phyloP scores from a whole-genome alignment of 2,797 vertebrate species.

The Holocentrus rufus region DNA sequence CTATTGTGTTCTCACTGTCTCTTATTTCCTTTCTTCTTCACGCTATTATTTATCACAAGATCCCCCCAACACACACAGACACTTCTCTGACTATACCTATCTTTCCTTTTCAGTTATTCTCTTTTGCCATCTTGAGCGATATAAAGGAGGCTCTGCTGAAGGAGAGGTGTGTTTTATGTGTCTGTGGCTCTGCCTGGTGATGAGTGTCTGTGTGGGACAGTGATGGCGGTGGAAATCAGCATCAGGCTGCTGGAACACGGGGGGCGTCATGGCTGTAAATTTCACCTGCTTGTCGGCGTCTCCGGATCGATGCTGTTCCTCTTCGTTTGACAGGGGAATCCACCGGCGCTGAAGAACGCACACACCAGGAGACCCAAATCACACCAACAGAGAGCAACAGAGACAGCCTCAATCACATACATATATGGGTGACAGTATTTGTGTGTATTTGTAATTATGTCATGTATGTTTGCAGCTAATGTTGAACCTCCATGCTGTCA shows the following conservation, averaged over 20 bases:
- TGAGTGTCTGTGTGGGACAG: constrained; percentile 42
- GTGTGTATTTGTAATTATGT: too few relatives aligned
- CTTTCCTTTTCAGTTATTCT: constrained; percentile 11
- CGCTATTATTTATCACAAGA: neutral
- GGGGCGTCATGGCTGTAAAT: constrained; percentile 50
- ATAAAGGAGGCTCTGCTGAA: constrained; percentile 10
- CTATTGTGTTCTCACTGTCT: neutral
- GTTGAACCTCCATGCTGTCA: too few relatives aligned
- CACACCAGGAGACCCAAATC: constrained; percentile 2
- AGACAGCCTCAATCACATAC: neutral
- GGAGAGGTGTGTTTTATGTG: constrained; percentile 52
- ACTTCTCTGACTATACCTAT: neutral
- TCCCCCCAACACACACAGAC: too few relatives aligned
- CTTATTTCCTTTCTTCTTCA: neutral
- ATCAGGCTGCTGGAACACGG: constrained; percentile 10
- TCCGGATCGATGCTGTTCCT: constrained; percentile 44
- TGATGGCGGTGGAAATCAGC: constrained; percentile 51
- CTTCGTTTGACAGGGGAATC: constrained; percentile 19
- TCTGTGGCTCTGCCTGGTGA: constrained; percentile 35
- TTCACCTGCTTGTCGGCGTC: constrained; percentile 45
- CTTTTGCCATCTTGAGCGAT: constrained; percentile 17
- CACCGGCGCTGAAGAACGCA: constrained; percentile 18
- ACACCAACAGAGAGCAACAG: too few relatives aligned
- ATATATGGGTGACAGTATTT: neutral
- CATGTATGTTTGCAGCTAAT: too few relatives aligned